phyloP scores from a whole-genome alignment of 2,797 vertebrate species.

The Setipinna tenuifilis region DNA sequence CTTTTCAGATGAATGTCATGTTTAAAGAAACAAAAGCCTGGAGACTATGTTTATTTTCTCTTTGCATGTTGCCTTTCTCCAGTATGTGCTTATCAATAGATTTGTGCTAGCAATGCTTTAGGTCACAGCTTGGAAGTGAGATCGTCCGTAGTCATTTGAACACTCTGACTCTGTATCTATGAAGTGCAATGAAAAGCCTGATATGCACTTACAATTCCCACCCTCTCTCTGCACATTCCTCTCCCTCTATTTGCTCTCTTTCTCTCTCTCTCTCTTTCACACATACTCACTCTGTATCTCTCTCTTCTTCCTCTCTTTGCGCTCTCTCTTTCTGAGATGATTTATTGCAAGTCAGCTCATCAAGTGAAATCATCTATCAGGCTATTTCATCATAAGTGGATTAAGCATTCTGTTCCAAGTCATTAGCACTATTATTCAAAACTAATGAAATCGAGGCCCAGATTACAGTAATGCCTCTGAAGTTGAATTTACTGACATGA shows the following conservation, averaged over 20 bases:
- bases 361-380: conserved; percentile 53
- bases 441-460: conserved; percentile 57
- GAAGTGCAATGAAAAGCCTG: neutral
- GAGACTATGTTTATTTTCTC: neutral
- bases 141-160: neutral
- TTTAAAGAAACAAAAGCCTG: neutral
- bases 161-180: neutral
- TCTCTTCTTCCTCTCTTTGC: no score
- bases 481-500: conserved; percentile 58
- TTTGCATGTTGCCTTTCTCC: neutral
- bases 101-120: neutral
- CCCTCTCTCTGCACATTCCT: no score
- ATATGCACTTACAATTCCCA: neutral
- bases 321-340: conserved; percentile 29
- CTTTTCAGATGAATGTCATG: neutral
- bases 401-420: conserved; percentile 58
- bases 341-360: conserved; percentile 47
- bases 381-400: conserved; percentile 57
- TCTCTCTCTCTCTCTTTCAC: no score
- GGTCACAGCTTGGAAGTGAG: neutral
- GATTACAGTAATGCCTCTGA: conserved; percentile 54
- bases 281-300: no score
- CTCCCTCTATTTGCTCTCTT: no score
- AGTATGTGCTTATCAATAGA: neutral
- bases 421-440: conserved; percentile 60